Percentiles rank a stretch among this genome's conserved stretches.
These are phyloP conservation scores for Zele albiditarsus DNA, from an alignment of 2,888 invertebrate species.

Conservation along the genomic window DNA sequence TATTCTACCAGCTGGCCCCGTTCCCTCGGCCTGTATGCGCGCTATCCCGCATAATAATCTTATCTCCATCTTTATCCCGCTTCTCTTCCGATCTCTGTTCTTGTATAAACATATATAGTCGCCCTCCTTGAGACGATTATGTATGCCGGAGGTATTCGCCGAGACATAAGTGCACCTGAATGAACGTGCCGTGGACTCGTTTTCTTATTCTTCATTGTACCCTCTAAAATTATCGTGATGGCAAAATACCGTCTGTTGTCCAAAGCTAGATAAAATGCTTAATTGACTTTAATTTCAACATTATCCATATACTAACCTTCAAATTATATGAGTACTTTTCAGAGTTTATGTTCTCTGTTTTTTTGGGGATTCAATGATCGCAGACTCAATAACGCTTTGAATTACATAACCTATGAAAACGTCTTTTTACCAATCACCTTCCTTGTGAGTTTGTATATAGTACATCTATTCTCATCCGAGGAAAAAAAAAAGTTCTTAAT, in stretches of 20 bases:
- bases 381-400: too few species aligned
- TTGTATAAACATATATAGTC: constrained; percentile 26
- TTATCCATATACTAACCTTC: neutral
- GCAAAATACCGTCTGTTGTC: neutral
- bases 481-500: too few species aligned
- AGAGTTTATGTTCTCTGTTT: too few species aligned
- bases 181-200: constrained; percentile 41
- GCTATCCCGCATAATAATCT: constrained; percentile 58
- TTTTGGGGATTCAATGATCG: too few species aligned
- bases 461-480: too few species aligned
- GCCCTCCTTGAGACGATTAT: constrained; percentile 36
- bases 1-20: constrained; percentile 39
- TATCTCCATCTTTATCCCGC: constrained; percentile 36
- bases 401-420: too few species aligned
- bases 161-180: constrained; percentile 46
- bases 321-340: too few species aligned
- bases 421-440: too few species aligned
- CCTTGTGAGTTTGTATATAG: too few species aligned
- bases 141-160: constrained; percentile 46
- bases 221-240: constrained; percentile 14
- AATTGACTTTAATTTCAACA: neutral
- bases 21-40: constrained; percentile 34
- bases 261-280: neutral
- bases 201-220: constrained; percentile 33
- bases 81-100: constrained; percentile 23